Evolutionary conservation across 2,797 vertebrate genomes (phyloP), one percentile per base, ranked within the genome.

Genomic region (Syncerus caffer): DNA sequence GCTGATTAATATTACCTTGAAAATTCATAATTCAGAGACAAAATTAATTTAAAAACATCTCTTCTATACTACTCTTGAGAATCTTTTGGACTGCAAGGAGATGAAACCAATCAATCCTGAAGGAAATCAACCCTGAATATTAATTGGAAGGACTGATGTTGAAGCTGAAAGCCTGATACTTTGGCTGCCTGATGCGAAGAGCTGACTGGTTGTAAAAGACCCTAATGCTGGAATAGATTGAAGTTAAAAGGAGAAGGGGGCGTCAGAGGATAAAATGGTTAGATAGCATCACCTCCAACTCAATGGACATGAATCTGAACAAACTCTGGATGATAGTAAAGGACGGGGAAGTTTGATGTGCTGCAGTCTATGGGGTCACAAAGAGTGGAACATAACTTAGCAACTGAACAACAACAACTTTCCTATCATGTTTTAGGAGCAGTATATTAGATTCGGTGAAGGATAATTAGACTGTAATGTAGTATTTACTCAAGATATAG

Each of bases 1-100:
- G 34, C 27, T 89, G 74, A 97, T 95, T 94, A 80, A 80, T 83
- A 97, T 76, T 57, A 94, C 42, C 16, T 85, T 83, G 11, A 97
- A 98, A 97, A 98, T 98, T 88, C 62, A 90, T 95, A 60, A 97
- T 80, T 96, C 90, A 92, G 42, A 97, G 87, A 87, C 17, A 64
- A 87, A 13, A 85, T 8, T 94, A 58, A 95, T 58, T 98, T 96
- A 86, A 97, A 80, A 97, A 93, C 6, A 1, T 90, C 96, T 98
- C 57, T 21, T 97, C 8, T 90, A 2, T 42, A 42, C 0, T 12
- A 74, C 38, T 25, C 19, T 74, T 74, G 38, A 74, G 38, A 74
- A 8, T 74, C 12, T 74, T 25, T 42, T 25, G 12, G 23, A 27
- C 71, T 14, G 6, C 23, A 74, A 42, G 6, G 12, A 21, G 38